Base-by-base conservation (phyloP, 2,113 vertebrate species). In the Ornithorhynchus anatinus region DNA sequence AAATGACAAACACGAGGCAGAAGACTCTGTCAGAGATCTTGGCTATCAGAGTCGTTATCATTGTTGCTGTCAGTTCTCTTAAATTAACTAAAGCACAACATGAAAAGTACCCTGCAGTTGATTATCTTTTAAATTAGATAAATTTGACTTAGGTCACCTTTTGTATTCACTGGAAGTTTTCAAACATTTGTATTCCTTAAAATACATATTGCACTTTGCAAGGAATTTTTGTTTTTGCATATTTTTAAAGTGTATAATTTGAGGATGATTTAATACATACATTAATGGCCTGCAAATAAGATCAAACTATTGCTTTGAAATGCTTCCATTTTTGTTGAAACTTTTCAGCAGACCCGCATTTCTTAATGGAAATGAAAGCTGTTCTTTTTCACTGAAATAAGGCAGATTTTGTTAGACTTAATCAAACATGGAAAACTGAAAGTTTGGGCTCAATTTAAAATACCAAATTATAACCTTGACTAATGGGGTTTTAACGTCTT, bases 181-280 rank as follows among this genome's bases (percentile, higher is more conserved):
- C 57, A 76, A 84, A 65, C 64, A 68, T 52, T 44, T 63, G 45
- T 62, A 15, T 51, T 59, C 45, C 45, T 54, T 17, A 56, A 67
- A 66, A 70, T 44, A 59, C 45, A 59, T 63, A 74, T 54, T 23
- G 61, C 5, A 22, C 45, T 23, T 42, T 33, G 16, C 61, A 27
- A 66, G 51, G n/a, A 77, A 59, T 45, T 39, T 66, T 70, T 70
- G 32, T 40, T 27, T n/a, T 70, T 70, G 67, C 23, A 50, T 60
- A 72, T n/a, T 58, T 56, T 7, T 9, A 53, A 80, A 71, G 23
- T 56, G 36, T 47, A 56, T 25, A 50, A n/a, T n/a, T 48, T 73
- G 59, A 73, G 63, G 33, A 72, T 64, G 58, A 81, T 57, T 22
- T 16, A 12, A 37, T 54, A 59, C 31, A 39, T 22, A 35, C 50